phyloP scores from a whole-genome alignment of 2,113 vertebrate species.

The Microcebus tavaratra region DNA sequence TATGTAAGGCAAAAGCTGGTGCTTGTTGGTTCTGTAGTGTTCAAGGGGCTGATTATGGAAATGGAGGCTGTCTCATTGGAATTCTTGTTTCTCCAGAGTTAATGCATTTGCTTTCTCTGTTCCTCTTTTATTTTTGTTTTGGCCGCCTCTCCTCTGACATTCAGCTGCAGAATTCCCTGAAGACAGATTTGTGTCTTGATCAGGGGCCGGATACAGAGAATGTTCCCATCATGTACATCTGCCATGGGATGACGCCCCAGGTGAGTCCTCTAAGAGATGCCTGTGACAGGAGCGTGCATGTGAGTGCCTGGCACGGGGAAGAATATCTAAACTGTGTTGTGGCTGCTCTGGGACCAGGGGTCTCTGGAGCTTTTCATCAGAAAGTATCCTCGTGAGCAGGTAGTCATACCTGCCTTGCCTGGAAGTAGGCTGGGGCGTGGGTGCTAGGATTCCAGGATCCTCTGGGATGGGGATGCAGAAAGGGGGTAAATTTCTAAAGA shows the following conservation, averaged over 20 bases:
- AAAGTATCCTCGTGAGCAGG: neutral
- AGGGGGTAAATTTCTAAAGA: neutral
- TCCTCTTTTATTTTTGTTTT: slow-evolving; percentile 19
- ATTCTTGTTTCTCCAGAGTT: slow-evolving; percentile 13
- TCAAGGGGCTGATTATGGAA: neutral
- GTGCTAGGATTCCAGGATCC: neutral
- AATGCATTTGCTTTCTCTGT: slow-evolving; percentile 58
- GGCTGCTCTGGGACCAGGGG: neutral
- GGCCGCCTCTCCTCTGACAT: slow-evolving; percentile 40
- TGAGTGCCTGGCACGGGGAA: neutral
- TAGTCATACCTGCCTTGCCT: neutral
- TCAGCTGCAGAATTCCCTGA: slow-evolving; percentile 97
- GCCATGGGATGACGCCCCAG: slow-evolving; percentile 98
- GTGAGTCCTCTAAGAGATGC: slow-evolving; percentile 83
- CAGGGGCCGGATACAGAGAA: slow-evolving; percentile 98
- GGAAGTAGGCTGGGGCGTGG: neutral
- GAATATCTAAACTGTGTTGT: neutral
- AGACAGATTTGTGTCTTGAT: slow-evolving; percentile 97
- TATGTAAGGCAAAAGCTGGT: neutral
- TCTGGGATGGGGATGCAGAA: neutral
- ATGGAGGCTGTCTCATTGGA: neutral
- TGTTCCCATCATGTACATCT: slow-evolving; percentile 97
- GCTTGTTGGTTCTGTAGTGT: neutral
- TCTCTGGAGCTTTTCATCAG: neutral
- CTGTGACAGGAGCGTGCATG: fast-evolving